Base-by-base conservation (phyloP, 2,888 invertebrate genomes). In the Drosophila mulleri region DNA sequence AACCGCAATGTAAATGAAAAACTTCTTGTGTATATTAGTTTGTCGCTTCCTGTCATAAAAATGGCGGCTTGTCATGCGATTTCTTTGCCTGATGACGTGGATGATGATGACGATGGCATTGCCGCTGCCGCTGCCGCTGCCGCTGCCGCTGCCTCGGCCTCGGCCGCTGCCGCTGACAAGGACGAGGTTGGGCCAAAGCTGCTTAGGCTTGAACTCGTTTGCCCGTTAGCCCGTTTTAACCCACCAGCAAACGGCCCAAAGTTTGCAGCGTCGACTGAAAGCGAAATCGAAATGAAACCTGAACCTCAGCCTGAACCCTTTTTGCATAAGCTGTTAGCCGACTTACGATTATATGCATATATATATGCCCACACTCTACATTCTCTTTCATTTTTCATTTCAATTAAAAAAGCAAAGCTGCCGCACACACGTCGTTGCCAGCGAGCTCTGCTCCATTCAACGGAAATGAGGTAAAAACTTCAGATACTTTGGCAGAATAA, bases 1-100 rank as follows among this genome's bases (percentile, higher is more conserved):
- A 78, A 75, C 70, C 70, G 58, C 75, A 72, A 74, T 84, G 72
- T 87, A 80, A 83, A 83, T 83, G 81, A 76, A 88, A 87, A 89
- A 84, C 53, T 75, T 70, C 67, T 62, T 73, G 59, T 62, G 64
- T 78, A 67, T 76, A 84, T 83, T 82, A 84, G 76, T 80, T 86
- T 72, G 74, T 59, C 75, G 82, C 88, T 84, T 84, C 72, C 72
- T 76, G 72, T 70, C 75, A 75, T 85, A 68, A 80, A 81, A 89
- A 85, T 75, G 64, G 85, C 75, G 70, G 73, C 66, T 89, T 88
- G 89, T 88, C 85, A 85, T 89, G 85, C 85, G 88, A 85, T 88
- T 84, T 72, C 42, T 57, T 61, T 42, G 16, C 57, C 64, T 53
- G 65, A 76, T 76, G 80, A 76, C 77, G 72, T 67, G 50, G 59